Evolutionary conservation across 2,113 vertebrate species (phyloP).

Genomic region (Ciconia maguari): DNA sequence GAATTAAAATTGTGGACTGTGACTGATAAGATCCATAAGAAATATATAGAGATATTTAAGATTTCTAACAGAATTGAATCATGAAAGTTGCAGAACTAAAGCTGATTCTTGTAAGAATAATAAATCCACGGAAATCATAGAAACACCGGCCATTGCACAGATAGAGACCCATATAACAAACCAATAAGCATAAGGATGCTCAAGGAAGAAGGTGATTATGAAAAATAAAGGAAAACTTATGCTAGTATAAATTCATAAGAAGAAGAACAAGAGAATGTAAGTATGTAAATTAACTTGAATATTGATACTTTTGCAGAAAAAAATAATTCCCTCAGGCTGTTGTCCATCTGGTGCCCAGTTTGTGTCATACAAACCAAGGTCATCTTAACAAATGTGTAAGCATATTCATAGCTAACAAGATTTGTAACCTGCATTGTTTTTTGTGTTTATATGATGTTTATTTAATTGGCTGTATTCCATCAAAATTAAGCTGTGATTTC

Average conservation of each 20-base stretch:
- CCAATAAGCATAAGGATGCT: not conserved
- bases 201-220: not conserved
- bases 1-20: not conserved
- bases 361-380: not conserved
- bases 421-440: not conserved
- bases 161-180: not conserved
- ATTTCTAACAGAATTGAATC: not conserved
- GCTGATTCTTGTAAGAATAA: not conserved
- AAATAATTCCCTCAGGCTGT: not conserved
- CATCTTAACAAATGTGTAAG: not conserved
- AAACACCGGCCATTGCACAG: not conserved
- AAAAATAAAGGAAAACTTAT: not conserved
- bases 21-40: not conserved
- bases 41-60: not conserved
- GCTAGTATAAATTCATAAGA: not conserved
- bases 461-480: not conserved
- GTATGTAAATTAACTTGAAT: not conserved
- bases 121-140: not conserved
- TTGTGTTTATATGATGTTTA: not conserved
- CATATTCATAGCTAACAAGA: not conserved
- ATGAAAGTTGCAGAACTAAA: not conserved
- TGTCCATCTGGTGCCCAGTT: constrained; percentile 27
- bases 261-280: not conserved
- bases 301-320: not conserved
- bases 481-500: not conserved